These are phyloP conservation scores for Sciaenops ocellatus DNA, from an alignment of 2,797 vertebrate species.

Conservation along the genomic window DNA sequence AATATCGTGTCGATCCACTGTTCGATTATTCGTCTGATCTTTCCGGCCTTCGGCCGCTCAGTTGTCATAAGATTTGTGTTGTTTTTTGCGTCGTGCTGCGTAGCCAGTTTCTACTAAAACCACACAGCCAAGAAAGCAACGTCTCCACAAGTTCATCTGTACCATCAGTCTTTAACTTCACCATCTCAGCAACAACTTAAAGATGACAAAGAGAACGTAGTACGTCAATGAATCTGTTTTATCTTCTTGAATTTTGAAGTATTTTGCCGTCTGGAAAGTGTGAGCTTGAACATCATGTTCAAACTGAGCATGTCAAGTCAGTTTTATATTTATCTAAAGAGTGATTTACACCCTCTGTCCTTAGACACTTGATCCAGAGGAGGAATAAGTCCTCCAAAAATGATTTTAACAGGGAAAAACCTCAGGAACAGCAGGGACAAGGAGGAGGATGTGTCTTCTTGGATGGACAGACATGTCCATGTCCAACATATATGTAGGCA, in stretches of 20 bases:
- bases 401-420: no score
- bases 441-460: no score
- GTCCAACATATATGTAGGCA: no score
- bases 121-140: neutral
- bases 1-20: neutral
- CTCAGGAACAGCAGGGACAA: no score
- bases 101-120: neutral
- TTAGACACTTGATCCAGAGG: neutral
- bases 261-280: neutral
- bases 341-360: neutral
- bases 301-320: neutral
- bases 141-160: slow-evolving; percentile 18
- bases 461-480: no score
- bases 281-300: neutral
- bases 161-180: slow-evolving; percentile 9
- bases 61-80: neutral
- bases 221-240: neutral
- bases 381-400: neutral
- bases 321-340: neutral
- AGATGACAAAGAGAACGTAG: neutral
- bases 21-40: neutral
- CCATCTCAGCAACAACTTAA: neutral
- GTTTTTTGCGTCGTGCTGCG: no score
- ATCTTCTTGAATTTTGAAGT: neutral
- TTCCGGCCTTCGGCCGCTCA: neutral